Base-by-base conservation (phyloP, 1,140 invertebrate species). In the Halictus rubicundus region DNA sequence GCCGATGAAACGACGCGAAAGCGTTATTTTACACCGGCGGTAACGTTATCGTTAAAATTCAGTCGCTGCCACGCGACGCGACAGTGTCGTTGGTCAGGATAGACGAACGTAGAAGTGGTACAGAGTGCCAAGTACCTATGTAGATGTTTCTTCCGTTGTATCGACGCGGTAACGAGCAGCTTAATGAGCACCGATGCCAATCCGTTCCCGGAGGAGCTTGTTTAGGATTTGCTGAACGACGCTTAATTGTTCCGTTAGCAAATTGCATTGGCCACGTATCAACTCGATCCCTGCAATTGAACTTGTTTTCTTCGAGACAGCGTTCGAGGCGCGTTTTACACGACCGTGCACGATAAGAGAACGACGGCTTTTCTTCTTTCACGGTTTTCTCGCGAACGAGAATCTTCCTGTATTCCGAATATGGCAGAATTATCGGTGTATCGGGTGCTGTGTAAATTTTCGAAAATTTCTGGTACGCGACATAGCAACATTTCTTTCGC, bases 201-300 rank as follows among this genome's bases (percentile, higher is more conserved):
- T 57, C 54, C 8, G 54, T 57, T 57, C 54, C 21, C 21, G 37
- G 57, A 23, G 25, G 10, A 49, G 25, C 54, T 69, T 76, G 74
- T 60, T 42, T 27, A 76, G 25, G 65, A 69, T 76, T 76, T 60
- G 54, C 16, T 68, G 25, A 60, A 68, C 9, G 65, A 54, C 23
- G 32, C 54, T 76, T 76, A 76, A 76, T 76, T 76, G 65, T 54
- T 5, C 39, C 39, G 4, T 66, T 69, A 23, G 37, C 65, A 60
- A 68, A 76, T 68, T 76, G 68, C 65, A 69, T 76, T 69, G 74
- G 65, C 65, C 39, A 4, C 19, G 54, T 60, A 76, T 76, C 74
- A 68, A 76, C 39, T 69, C 25, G 65, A 32, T 0, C 39, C 32
- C 37, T 10, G n/a, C 37, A 63, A 78, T 72, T 69, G 65, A 60